A percentile compares a stretch with the other conserved stretches of the same genome.
These are phyloP conservation scores for Seladonia tumulorum DNA, from an alignment of 2,888 invertebrate species.

Conservation along the genomic window DNA sequence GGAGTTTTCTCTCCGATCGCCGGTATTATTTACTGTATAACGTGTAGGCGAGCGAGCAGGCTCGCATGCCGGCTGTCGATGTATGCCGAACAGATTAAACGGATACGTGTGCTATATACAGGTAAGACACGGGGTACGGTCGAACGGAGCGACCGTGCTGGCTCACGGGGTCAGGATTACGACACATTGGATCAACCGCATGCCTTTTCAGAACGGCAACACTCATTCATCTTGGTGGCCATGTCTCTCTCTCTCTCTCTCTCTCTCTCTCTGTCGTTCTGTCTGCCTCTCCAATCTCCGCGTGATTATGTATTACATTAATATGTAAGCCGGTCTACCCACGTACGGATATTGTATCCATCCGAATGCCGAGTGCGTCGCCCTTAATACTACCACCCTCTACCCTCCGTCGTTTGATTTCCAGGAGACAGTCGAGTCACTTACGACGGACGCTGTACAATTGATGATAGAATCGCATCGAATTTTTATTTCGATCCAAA, in stretches of 20 bases:
- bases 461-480: neutral
- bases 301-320: conserved; percentile 74
- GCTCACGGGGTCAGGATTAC: conserved; percentile 75
- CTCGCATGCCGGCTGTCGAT: conserved; percentile 73
- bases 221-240: conserved; percentile 70
- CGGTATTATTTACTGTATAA: conserved; percentile 78
- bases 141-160: conserved; percentile 58
- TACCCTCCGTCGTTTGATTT: conserved; percentile 37
- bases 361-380: conserved; percentile 36
- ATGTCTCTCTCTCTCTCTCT: conserved; percentile 62
- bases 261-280: conserved; percentile 43
- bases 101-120: conserved; percentile 49
- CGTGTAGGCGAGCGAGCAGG: conserved; percentile 69
- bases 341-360: conserved; percentile 64
- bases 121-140: conserved; percentile 57
- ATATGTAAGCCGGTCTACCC: conserved; percentile 72
- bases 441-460: neutral
- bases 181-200: conserved; percentile 75
- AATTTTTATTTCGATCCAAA: neutral
- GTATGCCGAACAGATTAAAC: conserved; percentile 74
- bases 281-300: conserved; percentile 70
- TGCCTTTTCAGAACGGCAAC: conserved; percentile 71
- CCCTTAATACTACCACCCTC: conserved; percentile 42
- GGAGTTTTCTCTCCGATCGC: conserved; percentile 76
- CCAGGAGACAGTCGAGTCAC: conserved; percentile 20